Percentiles rank a stretch among this genome's conserved stretches.
Conservation (phyloP, 2,888 invertebrate genomes). For the Agrochola macilenta region DNA sequence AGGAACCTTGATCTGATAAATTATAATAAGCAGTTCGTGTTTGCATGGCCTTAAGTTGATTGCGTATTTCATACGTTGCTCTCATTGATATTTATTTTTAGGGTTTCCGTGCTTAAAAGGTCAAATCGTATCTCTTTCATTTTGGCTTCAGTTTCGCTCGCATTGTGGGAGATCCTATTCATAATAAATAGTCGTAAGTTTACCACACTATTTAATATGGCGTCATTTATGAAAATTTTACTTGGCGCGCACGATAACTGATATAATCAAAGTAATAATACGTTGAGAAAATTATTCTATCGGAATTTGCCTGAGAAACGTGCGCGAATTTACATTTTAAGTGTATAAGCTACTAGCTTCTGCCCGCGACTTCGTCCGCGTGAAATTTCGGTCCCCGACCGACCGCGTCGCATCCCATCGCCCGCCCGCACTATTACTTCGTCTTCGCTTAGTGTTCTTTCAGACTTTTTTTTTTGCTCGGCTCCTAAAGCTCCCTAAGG, state of each 20-base stretch:
- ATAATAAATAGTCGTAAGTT: background rate
- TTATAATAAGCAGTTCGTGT: slow-evolving; percentile 5
- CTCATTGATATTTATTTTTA: slow-evolving; percentile 15
- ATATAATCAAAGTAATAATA: background rate
- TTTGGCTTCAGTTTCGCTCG: background rate
- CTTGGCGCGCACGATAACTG: background rate
- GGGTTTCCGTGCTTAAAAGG: background rate
- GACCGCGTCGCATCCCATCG: too few relatives aligned
- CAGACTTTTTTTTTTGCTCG: too few relatives aligned
- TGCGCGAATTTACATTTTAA: background rate
- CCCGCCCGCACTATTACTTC: too few relatives aligned
- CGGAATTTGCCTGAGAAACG: background rate
- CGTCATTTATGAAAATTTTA: background rate
- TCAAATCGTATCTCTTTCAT: slow-evolving; percentile 1
- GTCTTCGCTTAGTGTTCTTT: too few relatives aligned
- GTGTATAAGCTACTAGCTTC: background rate
- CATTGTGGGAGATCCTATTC: background rate
- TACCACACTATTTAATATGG: background rate
- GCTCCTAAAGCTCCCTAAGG: too few relatives aligned
- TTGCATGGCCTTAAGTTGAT: background rate
- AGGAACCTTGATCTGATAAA: background rate
- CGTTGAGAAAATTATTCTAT: background rate
- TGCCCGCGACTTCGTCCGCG: too few relatives aligned
- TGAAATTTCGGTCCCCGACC: too few relatives aligned
- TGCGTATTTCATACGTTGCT: background rate